A percentile compares a stretch with the other conserved stretches of the same genome.
These are phyloP conservation scores for Nixonia krombeini DNA, from an alignment of 1,140 invertebrate genomes.

Conservation along the genomic window DNA sequence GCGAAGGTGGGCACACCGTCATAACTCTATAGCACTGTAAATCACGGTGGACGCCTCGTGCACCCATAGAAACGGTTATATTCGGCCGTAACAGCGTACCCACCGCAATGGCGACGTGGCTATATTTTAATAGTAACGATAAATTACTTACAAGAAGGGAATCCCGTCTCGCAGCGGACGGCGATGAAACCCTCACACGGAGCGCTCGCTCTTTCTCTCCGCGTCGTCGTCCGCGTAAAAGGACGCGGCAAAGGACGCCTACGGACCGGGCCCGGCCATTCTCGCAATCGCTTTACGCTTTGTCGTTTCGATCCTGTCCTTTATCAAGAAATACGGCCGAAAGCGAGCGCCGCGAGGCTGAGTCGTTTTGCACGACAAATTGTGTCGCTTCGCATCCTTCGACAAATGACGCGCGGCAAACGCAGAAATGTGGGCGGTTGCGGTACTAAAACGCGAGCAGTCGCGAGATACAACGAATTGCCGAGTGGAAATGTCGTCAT, in stretches of 20 bases:
- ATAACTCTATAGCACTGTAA: constrained; percentile 67
- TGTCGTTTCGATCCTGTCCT: neutral
- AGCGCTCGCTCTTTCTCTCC: constrained; percentile 34
- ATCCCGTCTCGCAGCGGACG: constrained; percentile 49
- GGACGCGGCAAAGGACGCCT: constrained; percentile 20
- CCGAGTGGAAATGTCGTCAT: too few species aligned
- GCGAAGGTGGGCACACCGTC: constrained; percentile 58
- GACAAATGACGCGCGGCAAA: too few species aligned
- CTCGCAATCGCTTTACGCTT: constrained; percentile 5
- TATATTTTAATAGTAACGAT: constrained; percentile 70
- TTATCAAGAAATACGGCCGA: too few species aligned
- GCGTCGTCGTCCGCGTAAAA: constrained; percentile 16
- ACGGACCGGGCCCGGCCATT: constrained; percentile 11
- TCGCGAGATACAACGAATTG: too few species aligned
- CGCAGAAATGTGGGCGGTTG: too few species aligned
- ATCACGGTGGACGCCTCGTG: constrained; percentile 65
- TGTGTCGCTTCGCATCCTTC: too few species aligned
- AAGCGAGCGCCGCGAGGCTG: too few species aligned
- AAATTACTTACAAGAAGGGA: constrained; percentile 63
- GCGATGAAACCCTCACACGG: constrained; percentile 59
- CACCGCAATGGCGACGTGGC: constrained; percentile 63
- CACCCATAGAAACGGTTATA: constrained; percentile 69
- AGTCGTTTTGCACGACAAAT: too few species aligned
- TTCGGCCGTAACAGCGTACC: constrained; percentile 66
- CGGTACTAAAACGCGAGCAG: too few species aligned